Conservation (phyloP, 2,888 invertebrate genomes). For the Platypus cylindrus region DNA sequence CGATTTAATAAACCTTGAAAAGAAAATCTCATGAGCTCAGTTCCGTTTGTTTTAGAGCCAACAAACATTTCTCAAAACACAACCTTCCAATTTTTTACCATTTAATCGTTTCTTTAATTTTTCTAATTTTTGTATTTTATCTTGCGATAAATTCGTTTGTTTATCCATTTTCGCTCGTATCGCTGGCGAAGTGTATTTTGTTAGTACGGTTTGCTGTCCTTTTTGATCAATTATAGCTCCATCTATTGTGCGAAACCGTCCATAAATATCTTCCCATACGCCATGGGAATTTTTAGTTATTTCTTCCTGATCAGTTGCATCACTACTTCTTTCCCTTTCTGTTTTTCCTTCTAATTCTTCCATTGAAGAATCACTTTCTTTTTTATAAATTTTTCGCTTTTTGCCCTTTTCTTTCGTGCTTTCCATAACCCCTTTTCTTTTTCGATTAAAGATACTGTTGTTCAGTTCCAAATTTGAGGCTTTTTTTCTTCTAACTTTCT, state of each 20-base stretch:
- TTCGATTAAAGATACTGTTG: too few relatives aligned
- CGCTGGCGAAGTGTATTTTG: slow-evolving; percentile 76
- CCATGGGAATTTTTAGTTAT: slow-evolving; percentile 20
- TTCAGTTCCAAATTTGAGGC: too few relatives aligned
- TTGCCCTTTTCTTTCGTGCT: slow-evolving; percentile 5
- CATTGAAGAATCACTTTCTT: slow-evolving; percentile 14
- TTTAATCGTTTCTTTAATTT: slow-evolving; percentile 71
- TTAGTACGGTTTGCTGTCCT: slow-evolving; percentile 21
- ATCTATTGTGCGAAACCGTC: slow-evolving; percentile 64
- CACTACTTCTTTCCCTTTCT: slow-evolving; percentile 3
- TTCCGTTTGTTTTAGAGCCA: neutral
- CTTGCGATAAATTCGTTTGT: slow-evolving; percentile 28
- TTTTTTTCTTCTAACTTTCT: too few relatives aligned
- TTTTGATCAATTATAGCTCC: slow-evolving; percentile 53
- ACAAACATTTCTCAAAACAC: slow-evolving; percentile 10
- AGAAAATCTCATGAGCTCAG: neutral
- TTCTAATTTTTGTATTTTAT: slow-evolving; percentile 45
- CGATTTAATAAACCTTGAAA: slow-evolving; percentile 61
- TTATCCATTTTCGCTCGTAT: slow-evolving; percentile 44
- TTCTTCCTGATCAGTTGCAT: neutral
- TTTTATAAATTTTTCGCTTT: slow-evolving; percentile 4
- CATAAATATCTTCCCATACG: slow-evolving; percentile 87
- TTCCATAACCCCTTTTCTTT: too few relatives aligned
- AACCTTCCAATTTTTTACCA: too few relatives aligned
- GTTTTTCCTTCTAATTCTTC: slow-evolving; percentile 1